Base-by-base conservation (phyloP, 2,797 vertebrate species). In the Perodicticus potto region DNA sequence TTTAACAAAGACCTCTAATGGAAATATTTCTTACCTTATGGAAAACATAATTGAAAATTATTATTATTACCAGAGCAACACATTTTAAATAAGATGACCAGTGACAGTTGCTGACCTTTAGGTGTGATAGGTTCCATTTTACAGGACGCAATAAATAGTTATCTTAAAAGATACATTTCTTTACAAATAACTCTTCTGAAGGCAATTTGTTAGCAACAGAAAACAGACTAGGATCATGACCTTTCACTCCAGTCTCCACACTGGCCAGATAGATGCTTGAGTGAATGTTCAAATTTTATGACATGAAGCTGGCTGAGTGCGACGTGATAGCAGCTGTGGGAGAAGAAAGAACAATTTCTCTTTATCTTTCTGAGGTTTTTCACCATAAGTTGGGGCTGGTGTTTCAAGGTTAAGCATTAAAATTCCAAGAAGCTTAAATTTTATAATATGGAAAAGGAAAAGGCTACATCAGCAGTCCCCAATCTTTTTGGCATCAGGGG, bases 11-110 rank as follows among this genome's bases (percentile, higher is more conserved):
- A 83, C 40, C 45, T 86, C 22, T 89, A 86, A 85, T 59, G 81
- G 89, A 85, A 74, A 78, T 80, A 89, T 89, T 94, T 93, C 69
- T 91, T 94, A 57, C 86, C 86, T 87, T 86, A 49, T 10, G 59
- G 72, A 90, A 90, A 93, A 69, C 40, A 86, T 65, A 94, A 89
- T 25, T 92, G 93, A 86, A 22, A 53, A 61, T 82, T 83, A 78
- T 83, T 78, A 43, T 40, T 81, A 83, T 86, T 81, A 77, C 8
- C 63, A 86, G 70, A 93, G 32, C 19, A 83, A 78, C 10, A 90
- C 69, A 63, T 89, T 85, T 96, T 90, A 85, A 95, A 74, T 29
- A 83, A 81, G 61, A 76, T 76, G 34, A 63, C 45, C 69, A 61
- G 49, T 59, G 27, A 70, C 57, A 91, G 37, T 43, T 76, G 37